Base-by-base conservation (phyloP, 2,113 vertebrate species). In the Cavia porcellus region DNA sequence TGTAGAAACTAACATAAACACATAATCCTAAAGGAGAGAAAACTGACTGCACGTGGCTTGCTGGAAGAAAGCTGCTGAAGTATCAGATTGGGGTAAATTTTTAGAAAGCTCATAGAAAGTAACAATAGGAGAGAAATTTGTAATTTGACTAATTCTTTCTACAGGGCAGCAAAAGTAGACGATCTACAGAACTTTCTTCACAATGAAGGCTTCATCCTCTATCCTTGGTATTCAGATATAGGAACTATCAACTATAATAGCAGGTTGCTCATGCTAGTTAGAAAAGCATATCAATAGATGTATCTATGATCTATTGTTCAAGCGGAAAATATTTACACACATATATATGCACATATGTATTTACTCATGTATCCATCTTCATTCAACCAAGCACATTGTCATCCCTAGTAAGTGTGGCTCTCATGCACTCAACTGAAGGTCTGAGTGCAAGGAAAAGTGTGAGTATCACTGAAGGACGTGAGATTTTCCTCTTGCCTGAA, bases 1-100 rank as follows among this genome's bases (percentile, higher is more conserved):
- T 13, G 81, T 66, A 14, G 47, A 80, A 75, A 89, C 13, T 14
- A 52, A 72, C 30, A 13, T 55, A 55, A 1, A 95, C 85, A 4
- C 70, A 1, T 24, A 35, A 19, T 7, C 42, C 68, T 59, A 25
- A 15, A 82, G 83, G 5, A 86, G 75, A 55, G 0, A 1, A 7
- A 80, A 62, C 50, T 5, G 15, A 50, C 17, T 10, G 1, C 8
- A 83, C 20, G 30, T 7, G 4, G 17, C 2, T 47, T 87, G 20
- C 17, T 92, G 3, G 30, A 64, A 79, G 25, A 22, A n/a, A 30
- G 11, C 3, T 30, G 17, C 32, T 52, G 57, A 84, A 47, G 7
- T 85, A 45, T 50, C 22, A 66, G 3, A 14, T 0, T 5, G 32
- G 0, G 0, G 1, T 1, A 0, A 10, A 90, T 15, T 35, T 94